Evolutionary conservation across 1,140 invertebrate genomes (phyloP), one percentile per base, ranked within the genome.

Genomic region (Dysdera silvatica): DNA sequence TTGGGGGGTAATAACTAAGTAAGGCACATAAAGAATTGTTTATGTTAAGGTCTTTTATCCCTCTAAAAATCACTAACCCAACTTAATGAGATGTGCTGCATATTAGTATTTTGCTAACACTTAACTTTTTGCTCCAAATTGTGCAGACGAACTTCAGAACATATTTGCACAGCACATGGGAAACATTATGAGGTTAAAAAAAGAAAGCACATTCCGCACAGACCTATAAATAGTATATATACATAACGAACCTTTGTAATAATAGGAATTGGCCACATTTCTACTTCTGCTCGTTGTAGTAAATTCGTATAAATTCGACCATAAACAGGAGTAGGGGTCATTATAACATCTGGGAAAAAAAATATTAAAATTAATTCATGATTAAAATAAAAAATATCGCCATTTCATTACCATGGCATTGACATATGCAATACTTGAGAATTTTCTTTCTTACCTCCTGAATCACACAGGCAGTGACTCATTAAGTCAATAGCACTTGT

Each of bases 221-320:
- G n/a, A n/a, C n/a, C n/a, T n/a, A n/a, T n/a, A n/a, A n/a, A n/a
- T n/a, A n/a, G n/a, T n/a, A n/a, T n/a, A n/a, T n/a, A n/a, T n/a
- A n/a, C n/a, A n/a, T n/a, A 28, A 16, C 43, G 14, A 23, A 52
- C 58, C 26, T 53, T 41, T 31, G 48, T 35, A 20, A 61, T 53
- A 32, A 61, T 41, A 3, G 60, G 60, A 35, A 62, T 62, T 2
- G 51, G 60, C 51, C 40, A 54, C n/a, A 62, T 16, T 0, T 62
- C 40, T 3, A 55, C 52, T 47, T 32, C 2, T 35, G 52, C 4
- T 28, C 51, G 10, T 26, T 54, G 60, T 32, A 33, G 48, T 5
- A 47, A 48, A n/a, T 55, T 43, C 23, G 52, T 55, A 23, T 18
- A 47, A 26, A 62, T 48, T 8, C 52, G 60, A 14, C 51, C 52